Percentiles rank a stretch among this genome's conserved stretches.
Evolutionary conservation across 1,140 invertebrate genomes (phyloP).

Genomic region (Diabrotica undecimpunctata): DNA sequence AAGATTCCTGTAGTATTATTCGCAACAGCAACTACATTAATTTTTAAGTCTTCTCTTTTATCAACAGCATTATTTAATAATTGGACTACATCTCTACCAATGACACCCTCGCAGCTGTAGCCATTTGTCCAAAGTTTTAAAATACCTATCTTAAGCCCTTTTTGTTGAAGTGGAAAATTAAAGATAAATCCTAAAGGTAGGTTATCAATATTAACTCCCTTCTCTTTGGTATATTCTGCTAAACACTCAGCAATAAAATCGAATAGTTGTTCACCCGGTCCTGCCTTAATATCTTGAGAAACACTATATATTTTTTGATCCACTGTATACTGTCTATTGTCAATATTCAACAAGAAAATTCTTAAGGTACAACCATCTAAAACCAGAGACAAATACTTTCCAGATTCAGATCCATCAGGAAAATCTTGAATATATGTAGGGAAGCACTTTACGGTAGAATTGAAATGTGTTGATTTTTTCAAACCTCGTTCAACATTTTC

Average conservation of each 20-base stretch:
- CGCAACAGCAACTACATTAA: constrained; percentile 92
- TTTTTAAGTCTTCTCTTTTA: constrained; percentile 56
- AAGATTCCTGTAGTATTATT: constrained; percentile 99
- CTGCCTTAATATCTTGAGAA: constrained; percentile 89
- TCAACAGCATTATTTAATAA: constrained; percentile 77
- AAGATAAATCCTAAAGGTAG: constrained; percentile 98
- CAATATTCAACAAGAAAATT: constrained; percentile 86
- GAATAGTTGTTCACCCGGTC: constrained; percentile 78
- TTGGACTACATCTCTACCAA: constrained; percentile 81
- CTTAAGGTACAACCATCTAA: constrained; percentile 99
- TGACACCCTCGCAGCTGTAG: constrained; percentile 84
- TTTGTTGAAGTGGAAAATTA: constrained; percentile 91
- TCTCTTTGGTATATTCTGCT: constrained; percentile 84
- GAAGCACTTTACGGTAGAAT: constrained; percentile 77
- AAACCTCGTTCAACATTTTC: constrained; percentile 82
- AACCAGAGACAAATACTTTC: constrained; percentile 95
- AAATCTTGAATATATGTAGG: constrained; percentile 92
- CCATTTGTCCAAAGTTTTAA: constrained; percentile 96
- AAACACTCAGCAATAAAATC: constrained; percentile 98
- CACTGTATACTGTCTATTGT: constrained; percentile 81
- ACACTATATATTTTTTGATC: constrained; percentile 96
- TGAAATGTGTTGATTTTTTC: constrained; percentile 68
- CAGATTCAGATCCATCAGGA: constrained; percentile 93
- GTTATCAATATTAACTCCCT: constrained; percentile 65
- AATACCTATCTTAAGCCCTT: constrained; percentile 83